Conservation (phyloP, 2,113 vertebrate species). For the Prionailurus viverrinus region DNA sequence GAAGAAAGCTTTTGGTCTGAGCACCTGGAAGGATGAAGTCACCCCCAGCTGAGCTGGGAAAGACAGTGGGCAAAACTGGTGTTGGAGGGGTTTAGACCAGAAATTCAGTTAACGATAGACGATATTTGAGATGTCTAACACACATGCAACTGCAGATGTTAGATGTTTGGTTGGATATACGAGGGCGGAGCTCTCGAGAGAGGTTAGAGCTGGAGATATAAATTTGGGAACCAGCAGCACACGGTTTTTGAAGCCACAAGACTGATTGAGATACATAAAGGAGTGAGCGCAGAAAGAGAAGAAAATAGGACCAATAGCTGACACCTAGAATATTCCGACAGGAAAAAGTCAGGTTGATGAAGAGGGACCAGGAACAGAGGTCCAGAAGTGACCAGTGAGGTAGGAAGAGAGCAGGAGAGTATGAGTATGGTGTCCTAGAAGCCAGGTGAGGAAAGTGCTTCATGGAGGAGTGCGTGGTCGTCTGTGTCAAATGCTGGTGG, state of each 20-base stretch:
- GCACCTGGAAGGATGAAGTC: background rate
- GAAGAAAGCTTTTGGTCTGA: background rate
- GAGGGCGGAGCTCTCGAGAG: background rate
- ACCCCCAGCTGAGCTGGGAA: background rate
- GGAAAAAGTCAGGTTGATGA: background rate
- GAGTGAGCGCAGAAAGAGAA: background rate
- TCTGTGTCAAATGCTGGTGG: background rate
- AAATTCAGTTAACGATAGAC: background rate
- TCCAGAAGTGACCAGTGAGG: background rate
- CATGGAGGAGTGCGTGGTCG: background rate
- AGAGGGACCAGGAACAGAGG: background rate
- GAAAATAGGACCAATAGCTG: background rate
- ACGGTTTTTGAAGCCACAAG: background rate
- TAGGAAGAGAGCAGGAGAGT: background rate
- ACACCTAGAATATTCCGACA: background rate
- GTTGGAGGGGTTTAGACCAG: background rate
- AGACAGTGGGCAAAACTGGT: background rate
- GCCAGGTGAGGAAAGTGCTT: background rate
- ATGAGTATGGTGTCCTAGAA: background rate
- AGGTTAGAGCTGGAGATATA: background rate
- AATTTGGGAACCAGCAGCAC: background rate
- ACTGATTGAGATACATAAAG: background rate
- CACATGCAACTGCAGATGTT: background rate
- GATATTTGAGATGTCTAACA: background rate
- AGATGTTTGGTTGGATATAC: no score